phyloP scores from a whole-genome alignment of 23 tunicate species.

The Diplosoma virens region DNA sequence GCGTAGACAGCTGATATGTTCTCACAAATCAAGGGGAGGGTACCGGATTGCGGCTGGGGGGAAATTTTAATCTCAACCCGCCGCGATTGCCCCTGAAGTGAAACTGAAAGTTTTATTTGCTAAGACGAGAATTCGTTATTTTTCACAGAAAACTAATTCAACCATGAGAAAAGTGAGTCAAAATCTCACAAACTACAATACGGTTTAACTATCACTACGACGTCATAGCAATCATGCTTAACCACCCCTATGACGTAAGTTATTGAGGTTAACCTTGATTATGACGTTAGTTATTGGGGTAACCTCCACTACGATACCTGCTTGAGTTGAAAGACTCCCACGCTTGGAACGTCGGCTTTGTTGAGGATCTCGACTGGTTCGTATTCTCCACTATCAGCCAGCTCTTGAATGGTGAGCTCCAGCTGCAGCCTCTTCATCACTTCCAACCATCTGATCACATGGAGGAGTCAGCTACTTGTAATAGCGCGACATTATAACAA shows the following conservation, averaged over 20 bases:
- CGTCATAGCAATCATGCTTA: too few relatives aligned
- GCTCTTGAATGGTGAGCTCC: constrained; percentile 68
- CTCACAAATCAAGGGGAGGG: constrained; percentile 72
- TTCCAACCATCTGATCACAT: constrained; percentile 85
- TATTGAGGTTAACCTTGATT: too few relatives aligned
- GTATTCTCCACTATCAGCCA: constrained; percentile 64
- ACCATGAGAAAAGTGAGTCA: too few relatives aligned
- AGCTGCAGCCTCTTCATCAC: constrained; percentile 61
- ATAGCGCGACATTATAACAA: too few relatives aligned
- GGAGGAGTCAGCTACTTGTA: too few relatives aligned
- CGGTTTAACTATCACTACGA: too few relatives aligned
- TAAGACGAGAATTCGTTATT: too few relatives aligned
- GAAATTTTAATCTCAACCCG: constrained; percentile 49
- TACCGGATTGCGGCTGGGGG: constrained; percentile 59
- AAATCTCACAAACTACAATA: too few relatives aligned
- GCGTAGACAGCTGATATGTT: constrained; percentile 64
- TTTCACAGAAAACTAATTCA: too few relatives aligned
- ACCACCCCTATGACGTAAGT: too few relatives aligned
- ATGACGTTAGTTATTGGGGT: too few relatives aligned
- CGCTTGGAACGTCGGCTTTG: constrained; percentile 46
- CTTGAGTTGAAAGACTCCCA: constrained; percentile 68
- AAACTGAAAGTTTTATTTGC: too few relatives aligned
- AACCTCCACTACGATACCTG: constrained; percentile 24
- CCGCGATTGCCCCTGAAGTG: constrained; percentile 88
- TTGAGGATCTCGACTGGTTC: constrained; percentile 58